Evolutionary conservation across 1,140 invertebrate genomes (phyloP).

Genomic region (Bombus picipes): DNA sequence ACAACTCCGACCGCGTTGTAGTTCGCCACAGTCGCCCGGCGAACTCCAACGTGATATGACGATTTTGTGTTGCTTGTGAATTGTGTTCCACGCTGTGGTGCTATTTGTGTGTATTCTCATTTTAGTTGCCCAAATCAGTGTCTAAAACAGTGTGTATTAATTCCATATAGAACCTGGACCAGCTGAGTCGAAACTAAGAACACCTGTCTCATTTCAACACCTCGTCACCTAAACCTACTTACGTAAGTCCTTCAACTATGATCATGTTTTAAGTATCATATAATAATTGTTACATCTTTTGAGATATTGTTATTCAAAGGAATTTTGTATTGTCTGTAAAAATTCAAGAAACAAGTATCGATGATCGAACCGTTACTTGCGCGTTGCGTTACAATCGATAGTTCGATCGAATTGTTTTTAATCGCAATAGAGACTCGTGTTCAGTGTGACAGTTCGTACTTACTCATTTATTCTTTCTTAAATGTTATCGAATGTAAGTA

Average conservation of each 20-base stretch:
- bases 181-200: background rate
- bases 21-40: slow-evolving; percentile 52
- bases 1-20: background rate
- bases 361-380: background rate
- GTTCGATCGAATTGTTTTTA: background rate
- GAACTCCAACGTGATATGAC: background rate
- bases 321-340: background rate
- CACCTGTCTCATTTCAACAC: background rate
- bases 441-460: background rate
- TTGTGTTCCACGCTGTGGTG: slow-evolving; percentile 26
- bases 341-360: background rate
- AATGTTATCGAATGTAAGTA: background rate
- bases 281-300: background rate
- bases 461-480: background rate
- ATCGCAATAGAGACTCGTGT: background rate
- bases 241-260: slow-evolving; percentile 54
- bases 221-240: slow-evolving; percentile 28
- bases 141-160: slow-evolving; percentile 26
- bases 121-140: background rate
- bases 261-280: background rate
- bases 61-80: background rate
- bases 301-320: background rate
- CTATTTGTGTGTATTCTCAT: background rate
- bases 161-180: background rate
- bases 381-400: background rate